These are phyloP conservation scores for Alsophila aescularia DNA, from an alignment of 2,888 invertebrate genomes.

Conservation along the genomic window DNA sequence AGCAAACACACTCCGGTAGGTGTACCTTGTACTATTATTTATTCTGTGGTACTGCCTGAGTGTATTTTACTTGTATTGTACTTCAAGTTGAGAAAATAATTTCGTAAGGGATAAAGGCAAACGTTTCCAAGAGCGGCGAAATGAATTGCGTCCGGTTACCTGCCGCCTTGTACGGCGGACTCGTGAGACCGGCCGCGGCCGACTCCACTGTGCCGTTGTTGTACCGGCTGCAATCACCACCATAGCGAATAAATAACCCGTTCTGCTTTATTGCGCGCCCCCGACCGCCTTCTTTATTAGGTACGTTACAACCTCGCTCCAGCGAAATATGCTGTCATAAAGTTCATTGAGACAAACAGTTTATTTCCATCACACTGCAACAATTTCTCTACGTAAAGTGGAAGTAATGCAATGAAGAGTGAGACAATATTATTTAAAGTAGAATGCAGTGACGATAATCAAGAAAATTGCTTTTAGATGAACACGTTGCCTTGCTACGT, in stretches of 20 bases:
- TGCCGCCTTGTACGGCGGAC: background rate
- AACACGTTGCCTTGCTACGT: too few species aligned
- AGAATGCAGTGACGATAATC: background rate
- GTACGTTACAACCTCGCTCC: too few species aligned
- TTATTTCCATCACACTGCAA: background rate
- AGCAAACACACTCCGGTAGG: background rate
- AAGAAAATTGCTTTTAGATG: background rate
- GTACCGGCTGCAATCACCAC: background rate
- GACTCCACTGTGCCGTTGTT: background rate
- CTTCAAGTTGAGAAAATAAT: constrained; percentile 4
- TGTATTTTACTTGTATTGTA: too few species aligned
- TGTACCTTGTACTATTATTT: too few species aligned
- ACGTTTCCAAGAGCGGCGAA: background rate
- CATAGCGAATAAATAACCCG: background rate
- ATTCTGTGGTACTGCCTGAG: too few species aligned
- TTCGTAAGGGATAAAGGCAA: background rate
- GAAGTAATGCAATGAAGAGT: too few species aligned
- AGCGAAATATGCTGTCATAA: background rate
- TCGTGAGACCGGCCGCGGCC: background rate
- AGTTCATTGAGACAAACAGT: background rate
- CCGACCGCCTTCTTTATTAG: background rate
- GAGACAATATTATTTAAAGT: too few species aligned
- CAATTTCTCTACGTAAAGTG: background rate
- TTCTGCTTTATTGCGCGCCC: background rate
- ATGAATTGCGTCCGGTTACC: background rate